phyloP scores from a whole-genome alignment of 2,888 invertebrate genomes.

The Chymomyza fuscimana region DNA sequence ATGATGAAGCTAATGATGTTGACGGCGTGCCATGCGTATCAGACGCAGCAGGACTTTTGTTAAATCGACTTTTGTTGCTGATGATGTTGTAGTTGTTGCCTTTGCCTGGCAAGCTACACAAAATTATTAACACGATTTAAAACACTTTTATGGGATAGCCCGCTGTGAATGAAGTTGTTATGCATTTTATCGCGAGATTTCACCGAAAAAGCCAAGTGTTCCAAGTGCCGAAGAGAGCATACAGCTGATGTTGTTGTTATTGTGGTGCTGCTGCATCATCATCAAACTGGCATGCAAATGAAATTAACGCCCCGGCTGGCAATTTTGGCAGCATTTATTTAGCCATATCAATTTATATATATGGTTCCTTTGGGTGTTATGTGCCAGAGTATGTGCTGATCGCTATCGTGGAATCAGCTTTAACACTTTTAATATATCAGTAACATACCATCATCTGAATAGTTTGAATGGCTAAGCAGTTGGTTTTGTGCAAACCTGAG shows the following conservation, averaged over 20 bases:
- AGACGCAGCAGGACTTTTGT: constrained; percentile 68
- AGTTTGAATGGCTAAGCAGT: too few species aligned
- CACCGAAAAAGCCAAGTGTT: constrained; percentile 50
- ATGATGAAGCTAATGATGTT: background rate
- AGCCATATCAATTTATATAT: background rate
- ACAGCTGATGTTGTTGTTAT: constrained; percentile 40
- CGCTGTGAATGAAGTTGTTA: constrained; percentile 79
- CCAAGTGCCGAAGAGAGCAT: constrained; percentile 19
- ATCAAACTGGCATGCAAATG: constrained; percentile 59
- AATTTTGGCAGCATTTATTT: constrained; percentile 49
- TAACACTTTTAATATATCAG: too few species aligned
- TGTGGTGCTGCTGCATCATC: constrained; percentile 14
- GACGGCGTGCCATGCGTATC: constrained; percentile 19
- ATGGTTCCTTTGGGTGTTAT: too few species aligned
- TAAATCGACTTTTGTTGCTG: constrained; percentile 57
- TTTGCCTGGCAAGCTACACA: constrained; percentile 57
- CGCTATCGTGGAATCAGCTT: too few species aligned
- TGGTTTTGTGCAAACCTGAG: too few species aligned
- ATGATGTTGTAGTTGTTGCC: constrained; percentile 27
- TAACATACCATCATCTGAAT: too few species aligned
- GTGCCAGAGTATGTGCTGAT: too few species aligned
- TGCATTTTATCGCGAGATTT: constrained; percentile 72
- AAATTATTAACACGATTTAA: constrained; percentile 80
- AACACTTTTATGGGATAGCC: constrained; percentile 79
- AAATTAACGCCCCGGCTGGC: constrained; percentile 68